Evolutionary conservation across 1,140 invertebrate species (phyloP).

Genomic region (Neelides sp.): DNA sequence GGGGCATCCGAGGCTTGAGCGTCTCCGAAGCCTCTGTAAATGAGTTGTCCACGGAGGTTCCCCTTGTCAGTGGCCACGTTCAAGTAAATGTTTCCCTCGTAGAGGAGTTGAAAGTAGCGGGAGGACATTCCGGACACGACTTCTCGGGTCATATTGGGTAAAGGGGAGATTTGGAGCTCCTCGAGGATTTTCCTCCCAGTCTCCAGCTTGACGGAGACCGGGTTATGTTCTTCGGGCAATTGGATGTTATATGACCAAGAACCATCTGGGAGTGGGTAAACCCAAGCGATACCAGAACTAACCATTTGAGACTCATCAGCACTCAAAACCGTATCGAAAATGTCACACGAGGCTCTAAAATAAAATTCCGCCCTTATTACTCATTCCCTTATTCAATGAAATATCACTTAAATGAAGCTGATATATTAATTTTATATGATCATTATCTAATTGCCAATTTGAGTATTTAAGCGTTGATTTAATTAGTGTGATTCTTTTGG

Average conservation of each 20-base stretch:
- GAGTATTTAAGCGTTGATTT: too few relatives aligned
- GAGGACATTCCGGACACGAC: constrained; percentile 45
- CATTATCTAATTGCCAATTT: too few relatives aligned
- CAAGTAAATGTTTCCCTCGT: constrained; percentile 60
- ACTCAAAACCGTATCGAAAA: constrained; percentile 49
- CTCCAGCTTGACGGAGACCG: constrained; percentile 24
- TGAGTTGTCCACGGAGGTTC: constrained; percentile 22
- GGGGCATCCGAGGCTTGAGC: constrained; percentile 25
- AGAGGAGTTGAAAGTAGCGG: constrained; percentile 59
- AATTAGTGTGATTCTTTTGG: background rate
- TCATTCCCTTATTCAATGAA: constrained; percentile 49
- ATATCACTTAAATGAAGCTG: too few relatives aligned
- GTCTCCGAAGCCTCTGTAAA: constrained; percentile 27
- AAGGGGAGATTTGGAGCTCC: constrained; percentile 21
- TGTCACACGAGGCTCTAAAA: constrained; percentile 63
- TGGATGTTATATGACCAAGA: constrained; percentile 59
- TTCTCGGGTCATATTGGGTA: constrained; percentile 23
- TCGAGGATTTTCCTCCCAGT: constrained; percentile 29
- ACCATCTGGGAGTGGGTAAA: constrained; percentile 61
- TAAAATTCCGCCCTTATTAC: too few relatives aligned
- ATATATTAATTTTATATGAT: too few relatives aligned
- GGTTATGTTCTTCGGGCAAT: constrained; percentile 33
- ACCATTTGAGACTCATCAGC: constrained; percentile 30
- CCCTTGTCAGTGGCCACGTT: constrained; percentile 41
- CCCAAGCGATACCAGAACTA: constrained; percentile 57